phyloP scores from a whole-genome alignment of 2,113 vertebrate species.

The Ploceus nigricollis region DNA sequence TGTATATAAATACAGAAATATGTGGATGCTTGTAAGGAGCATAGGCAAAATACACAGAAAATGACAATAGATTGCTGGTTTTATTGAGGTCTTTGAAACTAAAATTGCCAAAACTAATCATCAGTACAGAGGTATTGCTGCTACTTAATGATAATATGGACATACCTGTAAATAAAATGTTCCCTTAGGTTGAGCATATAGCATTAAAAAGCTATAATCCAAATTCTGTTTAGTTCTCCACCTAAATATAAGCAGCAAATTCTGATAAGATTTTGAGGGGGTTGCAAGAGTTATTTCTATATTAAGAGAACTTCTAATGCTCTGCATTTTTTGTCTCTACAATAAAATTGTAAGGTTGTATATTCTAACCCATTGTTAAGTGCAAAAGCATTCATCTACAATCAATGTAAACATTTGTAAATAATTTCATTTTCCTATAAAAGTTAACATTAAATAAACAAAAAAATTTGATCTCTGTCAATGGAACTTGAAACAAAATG shows the following conservation, averaged over 20 bases:
- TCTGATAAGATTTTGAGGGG: not conserved
- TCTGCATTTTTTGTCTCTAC: not conserved
- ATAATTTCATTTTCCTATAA: not conserved
- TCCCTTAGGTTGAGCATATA: slow-evolving; percentile 87
- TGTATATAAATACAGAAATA: not conserved
- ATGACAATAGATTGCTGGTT: not conserved
- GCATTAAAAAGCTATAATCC: slow-evolving; percentile 92
- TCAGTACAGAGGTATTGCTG: not conserved
- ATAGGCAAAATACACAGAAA: not conserved
- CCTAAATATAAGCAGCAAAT: slow-evolving; percentile 72
- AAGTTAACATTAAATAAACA: not conserved
- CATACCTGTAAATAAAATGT: slow-evolving; percentile 89
- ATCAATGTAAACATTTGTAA: not conserved
- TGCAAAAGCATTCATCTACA: not conserved
- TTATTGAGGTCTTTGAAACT: not conserved
- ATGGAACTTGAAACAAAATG: not conserved
- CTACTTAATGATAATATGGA: not conserved
- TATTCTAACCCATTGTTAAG: not conserved
- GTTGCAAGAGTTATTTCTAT: not conserved
- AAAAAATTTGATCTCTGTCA: not conserved
- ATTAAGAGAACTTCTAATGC: not conserved
- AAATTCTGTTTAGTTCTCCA: slow-evolving; percentile 89
- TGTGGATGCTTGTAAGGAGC: not conserved
- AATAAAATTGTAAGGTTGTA: not conserved
- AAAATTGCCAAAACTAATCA: not conserved